Base-by-base conservation (phyloP, 2,888 invertebrate genomes). In the Azorinus chamasolen region DNA sequence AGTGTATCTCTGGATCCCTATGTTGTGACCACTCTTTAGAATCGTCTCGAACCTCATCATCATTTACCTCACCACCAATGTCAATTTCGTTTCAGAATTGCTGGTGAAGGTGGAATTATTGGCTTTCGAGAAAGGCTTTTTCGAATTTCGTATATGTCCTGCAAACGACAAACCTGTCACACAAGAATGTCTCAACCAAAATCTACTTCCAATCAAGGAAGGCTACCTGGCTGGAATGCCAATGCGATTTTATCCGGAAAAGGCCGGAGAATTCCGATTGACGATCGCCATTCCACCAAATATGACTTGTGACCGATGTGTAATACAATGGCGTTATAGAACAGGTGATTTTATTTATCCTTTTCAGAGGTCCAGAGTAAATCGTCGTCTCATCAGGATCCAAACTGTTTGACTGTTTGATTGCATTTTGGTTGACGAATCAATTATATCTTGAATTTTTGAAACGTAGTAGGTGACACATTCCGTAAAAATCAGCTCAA, bases 311-410 rank as follows among this genome's bases (percentile, higher is more conserved):
- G 66, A 74, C 2, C 53, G 79, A 45, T 83, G 83, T 46, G 77
- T 83, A 0, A 8, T 83, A 10, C 83, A 83, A 43, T 83, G 79
- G 79, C 37, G 79, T 45, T 83, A 83, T 45, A 68, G 68, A 24
- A 79, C 83, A 74, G 83, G 83, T 83, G 63, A 18, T 3, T n/a
- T n/a, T n/a, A n/a, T n/a, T n/a, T n/a, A n/a, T n/a, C n/a, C n/a
- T n/a, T n/a, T n/a, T n/a, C n/a, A n/a, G n/a, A n/a, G n/a, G n/a
- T n/a, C n/a, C n/a, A n/a, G n/a, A n/a, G n/a, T n/a, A n/a, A n/a
- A n/a, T n/a, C n/a, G n/a, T n/a, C n/a, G n/a, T n/a, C n/a, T n/a
- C n/a, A n/a, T n/a, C n/a, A n/a, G n/a, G n/a, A n/a, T n/a, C n/a
- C n/a, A n/a, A n/a, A n/a, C n/a, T n/a, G n/a, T n/a, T n/a, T n/a